Evolutionary conservation across 2,888 invertebrate genomes (phyloP).

Genomic region (Cordilura impudica): DNA sequence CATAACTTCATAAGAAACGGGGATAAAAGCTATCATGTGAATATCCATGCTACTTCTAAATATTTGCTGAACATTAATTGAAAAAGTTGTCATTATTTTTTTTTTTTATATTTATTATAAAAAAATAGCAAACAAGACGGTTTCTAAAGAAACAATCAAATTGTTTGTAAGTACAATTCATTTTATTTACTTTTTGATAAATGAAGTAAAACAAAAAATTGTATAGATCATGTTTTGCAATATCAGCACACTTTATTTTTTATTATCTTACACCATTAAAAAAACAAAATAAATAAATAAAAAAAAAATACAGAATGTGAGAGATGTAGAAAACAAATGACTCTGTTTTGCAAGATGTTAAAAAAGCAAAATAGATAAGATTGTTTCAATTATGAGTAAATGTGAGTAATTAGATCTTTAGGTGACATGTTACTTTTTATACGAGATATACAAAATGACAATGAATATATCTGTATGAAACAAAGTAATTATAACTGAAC

Average conservation of each 20-base stretch:
- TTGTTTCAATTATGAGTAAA: neutral
- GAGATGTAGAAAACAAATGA: neutral
- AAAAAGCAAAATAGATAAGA: constrained; percentile 41
- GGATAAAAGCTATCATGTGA: too few species aligned
- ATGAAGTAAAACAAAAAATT: neutral
- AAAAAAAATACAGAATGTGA: neutral
- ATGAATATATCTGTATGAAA: neutral
- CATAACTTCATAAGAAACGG: too few species aligned
- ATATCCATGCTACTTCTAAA: neutral
- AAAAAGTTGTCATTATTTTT: constrained; percentile 17
- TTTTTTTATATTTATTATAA: neutral
- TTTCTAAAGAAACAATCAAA: constrained; percentile 16
- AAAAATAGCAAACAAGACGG: neutral
- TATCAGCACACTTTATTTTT: constrained; percentile 21
- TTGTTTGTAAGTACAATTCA: constrained; percentile 5
- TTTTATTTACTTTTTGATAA: neutral
- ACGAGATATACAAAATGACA: neutral
- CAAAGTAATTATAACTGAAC: neutral
- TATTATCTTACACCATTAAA: neutral
- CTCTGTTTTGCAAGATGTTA: constrained; percentile 15
- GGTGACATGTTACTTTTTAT: neutral
- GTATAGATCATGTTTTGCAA: constrained; percentile 7
- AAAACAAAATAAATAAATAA: too few species aligned
- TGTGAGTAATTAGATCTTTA: constrained; percentile 3
- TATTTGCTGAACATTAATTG: neutral